Conservation (phyloP, 2,888 invertebrate genomes). For the Masnerella sp. region DNA sequence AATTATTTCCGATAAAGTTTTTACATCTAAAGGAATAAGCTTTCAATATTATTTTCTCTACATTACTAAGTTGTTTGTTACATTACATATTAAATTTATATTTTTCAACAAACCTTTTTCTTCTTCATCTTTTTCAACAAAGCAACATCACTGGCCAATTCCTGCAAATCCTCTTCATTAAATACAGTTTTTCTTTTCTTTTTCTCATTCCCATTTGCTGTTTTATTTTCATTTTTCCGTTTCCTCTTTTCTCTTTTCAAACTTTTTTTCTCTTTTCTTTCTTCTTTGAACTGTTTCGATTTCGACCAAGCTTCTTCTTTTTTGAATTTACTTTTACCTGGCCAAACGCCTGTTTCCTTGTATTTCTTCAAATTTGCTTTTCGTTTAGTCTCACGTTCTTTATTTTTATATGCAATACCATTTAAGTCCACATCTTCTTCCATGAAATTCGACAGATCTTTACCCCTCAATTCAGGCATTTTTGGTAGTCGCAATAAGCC, state of each 20-base stretch:
- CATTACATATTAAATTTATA: too few species aligned
- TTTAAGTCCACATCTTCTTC: conserved; percentile 85
- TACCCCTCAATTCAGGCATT: conserved; percentile 95
- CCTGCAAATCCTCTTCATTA: conserved; percentile 86
- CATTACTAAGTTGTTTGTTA: too few species aligned
- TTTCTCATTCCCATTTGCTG: conserved; percentile 70
- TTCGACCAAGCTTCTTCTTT: conserved; percentile 88
- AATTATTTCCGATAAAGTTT: too few species aligned
- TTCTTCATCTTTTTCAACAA: conserved; percentile 92
- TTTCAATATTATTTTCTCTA: too few species aligned
- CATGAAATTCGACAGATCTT: conserved; percentile 80
- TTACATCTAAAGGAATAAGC: too few species aligned
- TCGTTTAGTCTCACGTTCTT: conserved; percentile 86
- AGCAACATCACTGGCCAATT: conserved; percentile 88
- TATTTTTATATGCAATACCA: conserved; percentile 87
- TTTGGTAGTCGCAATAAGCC: conserved; percentile 93
- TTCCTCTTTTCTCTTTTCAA: conserved; percentile 81
- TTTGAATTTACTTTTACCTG: conserved; percentile 82
- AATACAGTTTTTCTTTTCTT: conserved; percentile 80
- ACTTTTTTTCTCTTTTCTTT: conserved; percentile 81
- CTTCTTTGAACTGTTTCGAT: conserved; percentile 85
- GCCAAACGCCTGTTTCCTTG: conserved; percentile 87
- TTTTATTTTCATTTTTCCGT: conserved; percentile 77
- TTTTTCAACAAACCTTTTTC: too few species aligned
- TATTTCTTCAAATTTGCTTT: conserved; percentile 85